A percentile compares a stretch with the other conserved stretches of the same genome.
These are phyloP conservation scores for Pachliopta kotzebuea DNA, from an alignment of 2,888 invertebrate genomes.

Conservation along the genomic window DNA sequence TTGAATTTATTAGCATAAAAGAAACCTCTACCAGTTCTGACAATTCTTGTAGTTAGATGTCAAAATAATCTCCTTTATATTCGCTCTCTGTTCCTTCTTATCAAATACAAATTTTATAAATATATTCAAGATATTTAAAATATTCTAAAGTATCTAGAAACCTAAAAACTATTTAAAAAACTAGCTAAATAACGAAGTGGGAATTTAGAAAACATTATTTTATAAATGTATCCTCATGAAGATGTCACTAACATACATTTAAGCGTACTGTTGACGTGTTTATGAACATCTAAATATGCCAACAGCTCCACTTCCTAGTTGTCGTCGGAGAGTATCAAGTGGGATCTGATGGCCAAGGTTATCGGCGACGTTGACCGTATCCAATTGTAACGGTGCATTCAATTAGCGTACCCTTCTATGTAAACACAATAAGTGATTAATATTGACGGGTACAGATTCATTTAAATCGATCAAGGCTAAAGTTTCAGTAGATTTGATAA, in stretches of 20 bases:
- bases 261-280: background rate
- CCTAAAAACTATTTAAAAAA: background rate
- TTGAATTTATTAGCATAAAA: no score
- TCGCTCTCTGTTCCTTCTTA: no score
- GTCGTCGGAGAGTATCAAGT: slow-evolving; percentile 12
- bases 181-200: background rate
- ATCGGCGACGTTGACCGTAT: slow-evolving; percentile 1
- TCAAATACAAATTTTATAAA: no score
- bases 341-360: slow-evolving; percentile 8
- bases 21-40: no score
- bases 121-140: no score
- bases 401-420: slow-evolving; percentile 21
- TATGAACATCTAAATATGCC: slow-evolving; percentile 11
- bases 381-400: slow-evolving; percentile 7
- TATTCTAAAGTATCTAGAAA: no score
- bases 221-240: background rate
- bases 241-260: slow-evolving; percentile 11
- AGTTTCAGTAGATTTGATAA: no score
- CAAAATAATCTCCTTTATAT: no score
- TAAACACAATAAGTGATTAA: slow-evolving; percentile 5
- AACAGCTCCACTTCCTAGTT: slow-evolving; percentile 17
- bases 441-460: background rate
- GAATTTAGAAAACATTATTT: background rate
- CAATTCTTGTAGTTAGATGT: no score
- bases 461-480: background rate